Conservation (phyloP, 1,140 invertebrate genomes). For the Lordiphosa clarofinis region DNA sequence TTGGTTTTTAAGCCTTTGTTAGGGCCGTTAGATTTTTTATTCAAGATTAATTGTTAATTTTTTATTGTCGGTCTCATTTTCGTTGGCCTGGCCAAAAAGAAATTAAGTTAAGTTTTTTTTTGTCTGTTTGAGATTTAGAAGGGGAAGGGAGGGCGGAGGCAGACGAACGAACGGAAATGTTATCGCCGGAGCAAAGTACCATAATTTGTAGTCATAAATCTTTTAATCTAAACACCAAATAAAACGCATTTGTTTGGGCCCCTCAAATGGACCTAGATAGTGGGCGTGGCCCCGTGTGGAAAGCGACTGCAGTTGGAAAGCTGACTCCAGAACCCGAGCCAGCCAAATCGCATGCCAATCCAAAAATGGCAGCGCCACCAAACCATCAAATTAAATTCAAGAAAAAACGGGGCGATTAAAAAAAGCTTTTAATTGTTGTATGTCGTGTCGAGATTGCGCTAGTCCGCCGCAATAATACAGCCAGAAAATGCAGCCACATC, state of each 20-base stretch:
- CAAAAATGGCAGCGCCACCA: conserved; percentile 31
- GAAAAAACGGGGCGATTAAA: conserved; percentile 65
- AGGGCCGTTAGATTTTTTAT: conserved; percentile 67
- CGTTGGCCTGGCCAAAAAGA: conserved; percentile 28
- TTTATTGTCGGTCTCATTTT: conserved; percentile 68
- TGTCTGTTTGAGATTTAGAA: conserved; percentile 22
- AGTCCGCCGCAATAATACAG: conserved; percentile 19
- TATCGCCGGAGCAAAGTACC: conserved; percentile 69
- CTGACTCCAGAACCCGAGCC: background rate
- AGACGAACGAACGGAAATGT: conserved; percentile 71
- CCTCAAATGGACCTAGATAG: conserved; percentile 11
- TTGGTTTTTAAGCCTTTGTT: conserved; percentile 47
- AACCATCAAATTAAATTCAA: conserved; percentile 73
- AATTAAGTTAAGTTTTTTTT: conserved; percentile 77
- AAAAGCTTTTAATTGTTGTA: conserved; percentile 72
- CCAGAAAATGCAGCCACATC: conserved; percentile 2
- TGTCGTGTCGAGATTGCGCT: conserved; percentile 66
- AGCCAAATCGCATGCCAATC: conserved; percentile 52
- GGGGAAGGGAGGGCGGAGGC: too few relatives aligned
- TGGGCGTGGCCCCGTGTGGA: conserved; percentile 17
- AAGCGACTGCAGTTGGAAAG: conserved; percentile 16
- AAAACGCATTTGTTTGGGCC: conserved; percentile 58
- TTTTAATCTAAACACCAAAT: conserved; percentile 75
- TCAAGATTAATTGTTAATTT: conserved; percentile 74
- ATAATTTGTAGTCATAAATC: conserved; percentile 78